Evolutionary conservation across 1,140 invertebrate species (phyloP), one percentile per base, ranked within the genome.

Genomic region (Semibalanus balanoides): DNA sequence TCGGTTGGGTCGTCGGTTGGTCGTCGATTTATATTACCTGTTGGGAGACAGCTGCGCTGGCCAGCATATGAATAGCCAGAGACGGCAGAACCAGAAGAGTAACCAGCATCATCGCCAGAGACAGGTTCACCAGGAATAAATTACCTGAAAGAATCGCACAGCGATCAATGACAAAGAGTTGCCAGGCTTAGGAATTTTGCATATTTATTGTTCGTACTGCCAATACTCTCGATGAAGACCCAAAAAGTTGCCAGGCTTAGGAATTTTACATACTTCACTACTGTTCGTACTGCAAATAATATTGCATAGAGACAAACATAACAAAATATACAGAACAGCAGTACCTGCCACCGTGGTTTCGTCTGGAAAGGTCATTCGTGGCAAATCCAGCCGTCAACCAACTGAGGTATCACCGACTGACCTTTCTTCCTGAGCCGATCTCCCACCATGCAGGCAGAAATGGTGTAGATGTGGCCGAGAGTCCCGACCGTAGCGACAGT

Each of bases 401-500:
- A 7, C 5, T 40, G 35, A 17, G 35, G 35, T 17, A n/a, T n/a
- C n/a, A n/a, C 35, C 5, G 5, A 40, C 35, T 17, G 7, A 64
- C 51, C 51, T 25, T 64, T 64, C 22, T 64, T 64, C 51, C 51
- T 11, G 51, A 64, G 51, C 22, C 51, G 11, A 64, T 64, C 51
- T 7, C 51, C 51, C 7, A 64, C 51, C 14, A 64, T 25, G 22
- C 51, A 64, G 51, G 51, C 11, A 1, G 51, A 64, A 1, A 64
- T 25, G 51, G 51, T 64, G 51, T 64, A 64, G 51, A 64, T 25
- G 51, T 64, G 11, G 9, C 51, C 51, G 7, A 64, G 11, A 25
- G 72, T n/a, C 43, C 81, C 81, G 81, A 82, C 81, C 81, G 81
- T 80, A n/a, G 81, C 79, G 70, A 79, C 82, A 64, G 77, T 19